phyloP scores from a whole-genome alignment of 1,140 invertebrate genomes.

The Camponotus floridanus region DNA sequence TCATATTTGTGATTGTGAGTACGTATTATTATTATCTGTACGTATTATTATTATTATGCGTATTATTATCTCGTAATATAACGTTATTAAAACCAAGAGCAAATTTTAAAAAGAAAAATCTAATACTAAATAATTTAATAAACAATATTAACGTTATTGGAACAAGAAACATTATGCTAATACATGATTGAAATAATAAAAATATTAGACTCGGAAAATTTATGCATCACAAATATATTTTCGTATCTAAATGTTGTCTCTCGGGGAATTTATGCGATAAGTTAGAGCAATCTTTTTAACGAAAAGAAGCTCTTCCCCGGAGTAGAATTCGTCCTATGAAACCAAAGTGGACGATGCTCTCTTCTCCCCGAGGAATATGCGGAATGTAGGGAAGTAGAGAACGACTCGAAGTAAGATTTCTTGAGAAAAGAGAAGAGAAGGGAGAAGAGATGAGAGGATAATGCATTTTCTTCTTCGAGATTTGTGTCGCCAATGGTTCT shows the following conservation, averaged over 20 bases:
- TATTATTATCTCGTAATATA: neutral
- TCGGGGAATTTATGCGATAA: neutral
- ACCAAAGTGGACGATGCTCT: constrained; percentile 40
- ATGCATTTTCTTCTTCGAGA: constrained; percentile 50
- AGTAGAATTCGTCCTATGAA: constrained; percentile 7
- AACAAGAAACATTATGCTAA: neutral
- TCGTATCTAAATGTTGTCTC: neutral
- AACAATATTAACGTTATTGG: neutral
- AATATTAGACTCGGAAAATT: neutral
- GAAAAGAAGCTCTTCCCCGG: neutral
- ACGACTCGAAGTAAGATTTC: constrained; percentile 23
- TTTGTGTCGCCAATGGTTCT: constrained; percentile 11
- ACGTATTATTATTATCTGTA: neutral
- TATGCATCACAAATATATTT: neutral
- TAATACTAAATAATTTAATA: neutral
- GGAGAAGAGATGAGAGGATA: constrained; percentile 13
- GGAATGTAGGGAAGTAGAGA: neutral
- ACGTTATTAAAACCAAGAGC: neutral
- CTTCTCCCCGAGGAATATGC: constrained; percentile 3
- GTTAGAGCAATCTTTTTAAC: constrained; percentile 17
- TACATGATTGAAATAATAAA: neutral
- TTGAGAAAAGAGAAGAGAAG: neutral
- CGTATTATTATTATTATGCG: neutral
- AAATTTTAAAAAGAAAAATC: neutral
- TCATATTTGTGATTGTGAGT: neutral